These are phyloP conservation scores for Schizothorax lantsangensis DNA, from an alignment of 2,797 vertebrate species.

Conservation along the genomic window DNA sequence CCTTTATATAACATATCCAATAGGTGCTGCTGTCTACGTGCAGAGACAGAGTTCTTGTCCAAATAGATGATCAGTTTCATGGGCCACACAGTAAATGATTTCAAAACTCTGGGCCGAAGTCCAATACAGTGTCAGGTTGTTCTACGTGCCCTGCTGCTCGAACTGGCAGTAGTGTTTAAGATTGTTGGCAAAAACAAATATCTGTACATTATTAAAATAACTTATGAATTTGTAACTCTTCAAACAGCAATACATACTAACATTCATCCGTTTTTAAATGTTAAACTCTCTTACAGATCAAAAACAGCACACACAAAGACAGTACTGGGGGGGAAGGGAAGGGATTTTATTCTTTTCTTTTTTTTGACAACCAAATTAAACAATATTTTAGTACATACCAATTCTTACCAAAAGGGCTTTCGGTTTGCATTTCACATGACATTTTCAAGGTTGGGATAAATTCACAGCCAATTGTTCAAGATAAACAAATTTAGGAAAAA, in stretches of 20 bases:
- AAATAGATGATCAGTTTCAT: not conserved
- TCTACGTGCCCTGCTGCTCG: not conserved
- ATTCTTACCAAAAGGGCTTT: slow-evolving; percentile 46
- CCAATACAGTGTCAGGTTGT: not conserved
- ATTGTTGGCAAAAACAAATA: not conserved
- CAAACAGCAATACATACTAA: not conserved
- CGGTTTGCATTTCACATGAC: slow-evolving; percentile 33
- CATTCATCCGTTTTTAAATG: not conserved
- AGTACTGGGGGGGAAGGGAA: slow-evolving; percentile 32
- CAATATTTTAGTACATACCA: slow-evolving; percentile 41
- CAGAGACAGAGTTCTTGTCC: not conserved
- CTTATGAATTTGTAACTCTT: not conserved
- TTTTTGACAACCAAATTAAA: slow-evolving; percentile 52
- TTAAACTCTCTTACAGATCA: not conserved
- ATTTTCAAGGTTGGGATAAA: slow-evolving; percentile 46
- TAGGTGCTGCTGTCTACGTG: not conserved
- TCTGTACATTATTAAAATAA: not conserved
- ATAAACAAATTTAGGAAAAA: slow-evolving; percentile 40
- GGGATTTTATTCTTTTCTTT: slow-evolving; percentile 49
- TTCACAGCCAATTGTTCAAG: slow-evolving; percentile 50
- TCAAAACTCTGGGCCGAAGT: not conserved
- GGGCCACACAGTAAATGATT: not conserved
- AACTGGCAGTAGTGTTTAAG: not conserved
- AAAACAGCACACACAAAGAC: slow-evolving; percentile 1
- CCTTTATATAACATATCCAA: not conserved